A percentile compares a stretch with the other conserved stretches of the same genome.
Conservation (phyloP, 2,888 invertebrate genomes). For the Luperina nickerlii region DNA sequence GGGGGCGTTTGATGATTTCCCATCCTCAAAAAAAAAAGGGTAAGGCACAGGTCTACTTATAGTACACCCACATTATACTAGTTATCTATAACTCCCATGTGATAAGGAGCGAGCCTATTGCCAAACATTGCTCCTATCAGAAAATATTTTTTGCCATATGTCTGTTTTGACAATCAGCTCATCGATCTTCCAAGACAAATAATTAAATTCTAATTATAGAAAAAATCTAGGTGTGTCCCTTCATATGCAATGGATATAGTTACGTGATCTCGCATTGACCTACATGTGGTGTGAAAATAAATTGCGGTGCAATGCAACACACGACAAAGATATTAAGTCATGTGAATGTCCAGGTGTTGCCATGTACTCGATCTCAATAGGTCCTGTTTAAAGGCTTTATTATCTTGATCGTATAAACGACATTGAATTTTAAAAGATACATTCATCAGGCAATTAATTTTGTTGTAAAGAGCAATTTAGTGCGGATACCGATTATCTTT, state of each 20-base stretch:
- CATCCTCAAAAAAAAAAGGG: neutral
- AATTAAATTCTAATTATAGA: slow-evolving; percentile 79
- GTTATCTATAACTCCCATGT: neutral
- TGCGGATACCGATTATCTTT: neutral
- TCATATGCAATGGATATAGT: slow-evolving; percentile 75
- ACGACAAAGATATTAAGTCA: slow-evolving; percentile 72
- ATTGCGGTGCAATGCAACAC: slow-evolving; percentile 73
- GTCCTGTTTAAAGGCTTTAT: slow-evolving; percentile 49
- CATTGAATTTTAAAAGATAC: slow-evolving; percentile 34
- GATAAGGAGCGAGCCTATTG: neutral
- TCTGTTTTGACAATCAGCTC: slow-evolving; percentile 20
- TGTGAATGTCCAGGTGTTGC: slow-evolving; percentile 74
- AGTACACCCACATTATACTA: neutral
- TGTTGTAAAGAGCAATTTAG: neutral
- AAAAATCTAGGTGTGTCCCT: slow-evolving; percentile 78
- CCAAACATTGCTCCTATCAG: neutral
- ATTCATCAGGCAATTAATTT: slow-evolving; percentile 23
- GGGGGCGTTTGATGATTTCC: too few species aligned
- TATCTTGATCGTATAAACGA: slow-evolving; percentile 45
- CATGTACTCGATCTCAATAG: slow-evolving; percentile 57
- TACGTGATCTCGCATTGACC: slow-evolving; percentile 85
- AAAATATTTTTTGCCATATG: slow-evolving; percentile 1
- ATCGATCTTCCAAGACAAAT: slow-evolving; percentile 72
- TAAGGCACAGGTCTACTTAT: too few species aligned
- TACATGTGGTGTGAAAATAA: slow-evolving; percentile 85